Evolutionary conservation across 2,113 vertebrate genomes (phyloP).

Genomic region (Otocyon megalotis): DNA sequence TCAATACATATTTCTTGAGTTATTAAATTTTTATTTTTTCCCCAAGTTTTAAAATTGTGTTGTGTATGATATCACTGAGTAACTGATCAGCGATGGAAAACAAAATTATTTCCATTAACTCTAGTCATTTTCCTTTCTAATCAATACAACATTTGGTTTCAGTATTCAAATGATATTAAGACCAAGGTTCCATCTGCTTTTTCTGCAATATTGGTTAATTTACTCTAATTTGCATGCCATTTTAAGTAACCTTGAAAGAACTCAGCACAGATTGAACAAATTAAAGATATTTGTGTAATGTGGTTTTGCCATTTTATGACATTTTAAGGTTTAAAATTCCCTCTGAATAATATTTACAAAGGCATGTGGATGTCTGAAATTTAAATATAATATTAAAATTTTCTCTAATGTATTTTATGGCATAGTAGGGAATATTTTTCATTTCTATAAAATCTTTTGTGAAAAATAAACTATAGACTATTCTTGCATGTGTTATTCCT

Average conservation of each 20-base stretch:
- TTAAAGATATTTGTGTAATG: slow-evolving; percentile 66
- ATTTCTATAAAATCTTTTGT: not conserved
- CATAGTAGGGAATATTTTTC: not conserved
- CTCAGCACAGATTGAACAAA: slow-evolving; percentile 69
- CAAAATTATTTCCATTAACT: slow-evolving; percentile 24
- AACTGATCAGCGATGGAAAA: not conserved
- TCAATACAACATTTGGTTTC: slow-evolving; percentile 47
- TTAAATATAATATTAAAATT: slow-evolving; percentile 65
- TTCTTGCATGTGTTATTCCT: not conserved
- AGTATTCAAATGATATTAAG: slow-evolving; percentile 21
- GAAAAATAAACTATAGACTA: slow-evolving; percentile 30
- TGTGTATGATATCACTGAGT: not conserved
- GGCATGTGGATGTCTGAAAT: slow-evolving; percentile 37
- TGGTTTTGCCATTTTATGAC: slow-evolving; percentile 71
- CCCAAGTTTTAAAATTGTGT: not conserved
- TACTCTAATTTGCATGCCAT: slow-evolving; percentile 38
- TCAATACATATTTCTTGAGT: not conserved
- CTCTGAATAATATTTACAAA: slow-evolving; percentile 65
- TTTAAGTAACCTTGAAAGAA: slow-evolving; percentile 72
- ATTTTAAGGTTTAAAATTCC: slow-evolving; percentile 65
- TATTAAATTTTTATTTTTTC: not conserved
- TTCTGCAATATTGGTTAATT: slow-evolving; percentile 64
- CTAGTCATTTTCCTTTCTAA: slow-evolving; percentile 18
- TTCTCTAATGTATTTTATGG: not conserved
- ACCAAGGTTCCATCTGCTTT: slow-evolving; percentile 64